A percentile compares a stretch with the other conserved stretches of the same genome.
These are phyloP conservation scores for Epicauta chinensis DNA, from an alignment of 1,140 invertebrate genomes.

Conservation along the genomic window DNA sequence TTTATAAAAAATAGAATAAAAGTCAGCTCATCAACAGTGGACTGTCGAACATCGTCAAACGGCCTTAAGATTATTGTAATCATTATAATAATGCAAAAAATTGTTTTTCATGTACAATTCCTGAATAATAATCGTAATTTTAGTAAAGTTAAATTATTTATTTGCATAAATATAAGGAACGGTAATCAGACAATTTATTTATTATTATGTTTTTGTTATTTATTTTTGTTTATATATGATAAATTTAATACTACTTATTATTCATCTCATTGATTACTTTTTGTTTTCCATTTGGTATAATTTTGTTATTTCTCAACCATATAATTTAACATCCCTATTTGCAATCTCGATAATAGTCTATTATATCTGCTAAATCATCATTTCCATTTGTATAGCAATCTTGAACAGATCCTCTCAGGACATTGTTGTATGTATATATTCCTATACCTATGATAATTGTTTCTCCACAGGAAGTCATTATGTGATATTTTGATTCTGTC, in stretches of 20 bases:
- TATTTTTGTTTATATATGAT: too few species aligned
- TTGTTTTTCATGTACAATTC: too few species aligned
- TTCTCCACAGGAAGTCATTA: conserved; percentile 29
- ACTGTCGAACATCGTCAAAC: too few species aligned
- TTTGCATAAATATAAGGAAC: conserved; percentile 13
- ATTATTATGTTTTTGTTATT: too few species aligned
- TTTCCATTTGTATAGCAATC: conserved; percentile 13
- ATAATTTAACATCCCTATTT: conserved; percentile 14
- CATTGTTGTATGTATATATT: too few species aligned
- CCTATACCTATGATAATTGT: conserved; percentile 18
- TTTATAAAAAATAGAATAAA: too few species aligned
- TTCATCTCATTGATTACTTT: neutral
- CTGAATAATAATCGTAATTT: too few species aligned
- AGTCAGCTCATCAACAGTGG: too few species aligned
- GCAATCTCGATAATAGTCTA: conserved; percentile 17
- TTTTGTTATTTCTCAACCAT: conserved; percentile 4
- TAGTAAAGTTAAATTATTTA: neutral
- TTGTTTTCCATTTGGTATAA: conserved; percentile 7
- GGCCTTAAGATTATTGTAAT: too few species aligned
- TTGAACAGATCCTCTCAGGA: conserved; percentile 4
- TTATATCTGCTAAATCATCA: conserved; percentile 22
- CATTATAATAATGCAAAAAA: too few species aligned
- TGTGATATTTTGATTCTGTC: conserved; percentile 18
- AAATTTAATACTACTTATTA: too few species aligned
- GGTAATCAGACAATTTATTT: neutral